Base-by-base conservation (phyloP, 2,797 vertebrate genomes). In the Acipenser oxyrinchus region DNA sequence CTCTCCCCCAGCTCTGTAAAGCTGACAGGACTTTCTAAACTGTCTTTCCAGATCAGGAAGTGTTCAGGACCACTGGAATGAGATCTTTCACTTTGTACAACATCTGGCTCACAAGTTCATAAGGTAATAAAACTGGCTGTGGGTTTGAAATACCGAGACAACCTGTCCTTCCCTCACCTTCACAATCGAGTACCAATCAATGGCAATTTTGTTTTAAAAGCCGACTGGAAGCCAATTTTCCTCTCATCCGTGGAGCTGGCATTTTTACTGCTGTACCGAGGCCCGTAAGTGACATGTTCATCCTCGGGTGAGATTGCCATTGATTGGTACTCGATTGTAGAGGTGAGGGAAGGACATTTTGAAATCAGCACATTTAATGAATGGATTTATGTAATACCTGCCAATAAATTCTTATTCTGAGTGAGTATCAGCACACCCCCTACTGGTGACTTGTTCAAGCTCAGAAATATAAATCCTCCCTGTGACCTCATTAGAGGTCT, bases 11-110 rank as follows among this genome's bases (percentile, higher is more conserved):
- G 23, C 23, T 37, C n/a, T 55, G 9, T 7, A 55, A 55, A 9
- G n/a, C 52, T 55, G 48, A 63, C 61, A 18, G n/a, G 37, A 12
- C n/a, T 69, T 55, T 48, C 49, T 18, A 11, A 37, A 12, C 75
- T 80, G 58, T 80, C 52, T 80, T 73, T 71, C 66, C 68, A 99
- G 97, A 74, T 99, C 97, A 66, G 97, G 97, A 74, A 99, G 96
- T 8, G 96, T 99, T 71, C 90, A 94, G 80, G 88, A 97, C 69
- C 97, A 99, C 74, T 99, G 97, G 97, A 93, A 88, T 57, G 97
- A 99, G 84, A 99, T 99, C 77, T 99, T 96, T 80, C 89, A 91
- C 70, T 99, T 99, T 79, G 97, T 99, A 72, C 94, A 97, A 80
- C 94, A 97, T 76, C 83, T 99, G 83, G 94, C 96, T 64, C 90